These are phyloP conservation scores for Eupsilia transversa DNA, from an alignment of 2,888 invertebrate species.

Conservation along the genomic window DNA sequence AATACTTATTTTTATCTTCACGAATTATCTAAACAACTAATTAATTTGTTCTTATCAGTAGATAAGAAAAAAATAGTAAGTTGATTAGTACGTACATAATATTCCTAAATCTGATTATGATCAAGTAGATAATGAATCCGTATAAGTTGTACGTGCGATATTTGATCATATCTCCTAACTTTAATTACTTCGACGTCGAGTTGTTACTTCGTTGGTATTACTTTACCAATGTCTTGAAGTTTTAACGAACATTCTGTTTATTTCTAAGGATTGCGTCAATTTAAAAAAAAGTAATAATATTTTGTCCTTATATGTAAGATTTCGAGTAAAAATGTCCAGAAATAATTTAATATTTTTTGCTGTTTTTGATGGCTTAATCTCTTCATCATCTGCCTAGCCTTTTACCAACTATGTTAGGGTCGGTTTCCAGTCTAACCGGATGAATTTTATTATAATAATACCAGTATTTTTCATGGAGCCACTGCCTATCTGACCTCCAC, in stretches of 20 bases:
- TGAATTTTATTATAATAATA: too few relatives aligned
- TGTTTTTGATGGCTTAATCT: not conserved
- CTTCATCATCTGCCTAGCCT: too few relatives aligned
- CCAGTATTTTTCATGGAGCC: too few relatives aligned
- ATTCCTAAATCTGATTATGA: slow-evolving; percentile 13
- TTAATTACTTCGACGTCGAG: slow-evolving; percentile 54
- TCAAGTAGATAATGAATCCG: slow-evolving; percentile 43
- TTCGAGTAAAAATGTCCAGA: not conserved
- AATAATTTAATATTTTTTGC: not conserved
- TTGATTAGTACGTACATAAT: not conserved
- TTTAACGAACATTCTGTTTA: slow-evolving; percentile 34
- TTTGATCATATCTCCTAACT: slow-evolving; percentile 53
- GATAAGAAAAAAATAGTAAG: too few relatives aligned
- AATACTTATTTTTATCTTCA: not conserved
- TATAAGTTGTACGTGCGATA: slow-evolving; percentile 49
- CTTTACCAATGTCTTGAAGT: slow-evolving; percentile 50
- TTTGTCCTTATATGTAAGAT: too few relatives aligned
- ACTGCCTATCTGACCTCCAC: too few relatives aligned
- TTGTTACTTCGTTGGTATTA: slow-evolving; percentile 50
- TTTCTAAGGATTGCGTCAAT: slow-evolving; percentile 6
- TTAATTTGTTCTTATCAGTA: too few relatives aligned
- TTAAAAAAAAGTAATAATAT: slow-evolving; percentile 12
- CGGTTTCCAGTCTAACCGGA: too few relatives aligned
- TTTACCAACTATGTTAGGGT: too few relatives aligned
- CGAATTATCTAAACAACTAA: not conserved